Evolutionary conservation across 2,888 invertebrate genomes (phyloP).

Genomic region (Laothoe populi): DNA sequence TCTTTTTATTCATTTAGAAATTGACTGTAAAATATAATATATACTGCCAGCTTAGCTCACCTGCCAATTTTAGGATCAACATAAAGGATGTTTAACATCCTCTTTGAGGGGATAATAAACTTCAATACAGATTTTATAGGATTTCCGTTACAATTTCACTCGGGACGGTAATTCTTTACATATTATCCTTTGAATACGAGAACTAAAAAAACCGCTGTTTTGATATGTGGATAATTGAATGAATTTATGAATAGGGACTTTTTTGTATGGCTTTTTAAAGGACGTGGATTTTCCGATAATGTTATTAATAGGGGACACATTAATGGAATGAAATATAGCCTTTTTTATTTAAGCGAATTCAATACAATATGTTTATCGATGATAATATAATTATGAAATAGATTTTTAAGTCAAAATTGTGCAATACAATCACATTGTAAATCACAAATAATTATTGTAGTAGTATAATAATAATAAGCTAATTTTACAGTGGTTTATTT

Average conservation of each 20-base stretch:
- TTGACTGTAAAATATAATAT: no score
- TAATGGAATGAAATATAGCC: background rate
- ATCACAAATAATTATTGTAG: no score
- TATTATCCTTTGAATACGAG: background rate
- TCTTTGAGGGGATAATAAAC: background rate
- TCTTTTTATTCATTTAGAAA: no score
- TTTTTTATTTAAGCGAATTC: background rate
- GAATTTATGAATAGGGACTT: conserved; percentile 13
- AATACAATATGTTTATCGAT: no score
- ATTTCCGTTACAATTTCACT: conserved; percentile 5
- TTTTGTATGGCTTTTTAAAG: background rate
- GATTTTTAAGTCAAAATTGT: no score
- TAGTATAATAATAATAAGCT: no score
- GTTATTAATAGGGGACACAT: background rate
- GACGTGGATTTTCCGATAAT: background rate
- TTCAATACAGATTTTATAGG: background rate
- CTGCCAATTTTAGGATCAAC: no score
- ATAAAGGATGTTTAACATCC: background rate
- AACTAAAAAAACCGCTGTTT: background rate
- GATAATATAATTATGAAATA: no score
- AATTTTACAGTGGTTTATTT: no score
- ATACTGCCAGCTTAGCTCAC: no score
- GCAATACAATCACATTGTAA: no score
- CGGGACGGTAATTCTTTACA: conserved; percentile 8
- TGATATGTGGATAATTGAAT: background rate